Evolutionary conservation across 2,797 vertebrate genomes (phyloP), one percentile per base, ranked within the genome.

Genomic region (Lutjanus argentimaculatus): DNA sequence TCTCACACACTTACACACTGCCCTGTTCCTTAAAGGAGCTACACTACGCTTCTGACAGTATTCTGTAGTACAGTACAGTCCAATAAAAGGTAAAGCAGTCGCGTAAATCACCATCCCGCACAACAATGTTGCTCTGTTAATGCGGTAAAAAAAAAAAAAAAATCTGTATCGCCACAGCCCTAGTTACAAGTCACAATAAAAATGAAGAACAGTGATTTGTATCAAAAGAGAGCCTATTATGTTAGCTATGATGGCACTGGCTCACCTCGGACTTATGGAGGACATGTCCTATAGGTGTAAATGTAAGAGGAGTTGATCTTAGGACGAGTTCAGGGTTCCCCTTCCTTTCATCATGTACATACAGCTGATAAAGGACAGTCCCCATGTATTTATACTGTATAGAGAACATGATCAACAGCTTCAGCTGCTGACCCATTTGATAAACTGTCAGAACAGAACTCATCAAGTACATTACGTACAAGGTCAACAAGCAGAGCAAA

Each of bases 151-250:
- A 36, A 36, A 4, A 36, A 36, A n/a, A n/a, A n/a, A n/a, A n/a
- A n/a, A 30, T 30, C 4, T 30, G 25, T 30, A 30, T 30, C 4
- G 25, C 25, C 25, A 30, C 25, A 30, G 6, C 30, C 30, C 30
- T 6, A 4, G 30, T 3, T 36, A 3, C 30, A 36, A 36, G 25
- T 40, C 59, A 53, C 63, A 79, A 52, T 53, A 45, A 51, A 67
- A 71, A 79, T 51, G 17, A 21, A 51, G 30, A 22, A 72, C 64
- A 63, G 3, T 59, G 45, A 40, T 51, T 8, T n/a, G 7, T n/a
- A 51, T 22, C 57, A 57, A 21, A 80, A 65, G 45, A 55, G 36
- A 22, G 55, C 36, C 64, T 45, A 45, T 53, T 74, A 55, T 79
- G 79, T 67, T 69, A 56, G 30, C 67, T 67, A 57, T 62, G 45